Evolutionary conservation across 2,113 vertebrate genomes (phyloP).

Genomic region (Xyliphius kryptos): DNA sequence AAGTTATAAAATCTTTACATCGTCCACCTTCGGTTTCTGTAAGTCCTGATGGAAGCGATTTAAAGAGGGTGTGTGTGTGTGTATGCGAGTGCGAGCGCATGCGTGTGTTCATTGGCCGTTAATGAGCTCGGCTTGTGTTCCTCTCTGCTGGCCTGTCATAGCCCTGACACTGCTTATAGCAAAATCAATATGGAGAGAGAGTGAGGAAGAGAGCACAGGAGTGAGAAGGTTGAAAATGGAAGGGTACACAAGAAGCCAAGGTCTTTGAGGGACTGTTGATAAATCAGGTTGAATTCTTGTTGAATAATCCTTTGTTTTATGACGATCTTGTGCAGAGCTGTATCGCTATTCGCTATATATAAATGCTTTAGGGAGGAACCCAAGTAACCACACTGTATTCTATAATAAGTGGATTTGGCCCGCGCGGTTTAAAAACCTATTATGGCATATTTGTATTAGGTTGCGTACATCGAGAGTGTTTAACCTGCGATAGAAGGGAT

Average conservation of each 20-base stretch:
- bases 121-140: conserved; percentile 74
- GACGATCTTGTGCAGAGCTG: too few relatives aligned
- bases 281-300: conserved; percentile 1
- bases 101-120: conserved; percentile 64
- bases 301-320: too few relatives aligned
- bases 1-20: too few relatives aligned
- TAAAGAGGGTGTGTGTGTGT: too few relatives aligned
- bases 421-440: conserved; percentile 12
- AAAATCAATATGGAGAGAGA: conserved; percentile 65
- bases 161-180: conserved; percentile 70
- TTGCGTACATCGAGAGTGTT: conserved; percentile 17
- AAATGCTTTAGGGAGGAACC: too few relatives aligned
- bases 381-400: not conserved
- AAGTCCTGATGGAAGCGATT: too few relatives aligned
- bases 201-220: conserved; percentile 33
- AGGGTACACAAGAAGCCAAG: conserved; percentile 22
- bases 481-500: conserved; percentile 12
- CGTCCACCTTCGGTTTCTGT: too few relatives aligned
- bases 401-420: not conserved
- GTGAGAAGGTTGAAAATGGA: conserved; percentile 31
- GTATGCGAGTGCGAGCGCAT: conserved; percentile 16
- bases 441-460: conserved; percentile 10
- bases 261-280: conserved; percentile 21
- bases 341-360: too few relatives aligned
- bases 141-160: conserved; percentile 69